phyloP scores from a whole-genome alignment of 2,888 invertebrate genomes.

The Torymus texanus region DNA sequence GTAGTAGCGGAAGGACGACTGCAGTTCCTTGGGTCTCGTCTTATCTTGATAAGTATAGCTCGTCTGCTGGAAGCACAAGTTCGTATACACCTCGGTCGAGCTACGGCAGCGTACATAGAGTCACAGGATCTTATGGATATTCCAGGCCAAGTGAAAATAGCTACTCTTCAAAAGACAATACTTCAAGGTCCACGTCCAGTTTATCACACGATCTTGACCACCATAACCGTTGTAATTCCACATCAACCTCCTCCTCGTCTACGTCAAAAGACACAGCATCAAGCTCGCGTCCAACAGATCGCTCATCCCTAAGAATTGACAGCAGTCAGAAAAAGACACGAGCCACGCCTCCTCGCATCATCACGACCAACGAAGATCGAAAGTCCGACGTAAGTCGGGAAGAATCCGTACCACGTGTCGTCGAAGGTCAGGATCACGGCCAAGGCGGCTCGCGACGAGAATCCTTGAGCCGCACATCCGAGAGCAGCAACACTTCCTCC shows the following conservation, averaged over 20 bases:
- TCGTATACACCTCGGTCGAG: conserved; percentile 45
- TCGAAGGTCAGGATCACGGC: conserved; percentile 61
- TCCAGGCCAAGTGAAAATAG: conserved; percentile 63
- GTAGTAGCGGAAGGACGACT: conserved; percentile 76
- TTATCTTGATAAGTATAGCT: conserved; percentile 76
- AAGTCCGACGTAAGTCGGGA: conserved; percentile 55
- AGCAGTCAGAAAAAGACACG: conserved; percentile 37
- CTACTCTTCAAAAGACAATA: conserved; percentile 52
- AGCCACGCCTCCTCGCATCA: too few relatives aligned
- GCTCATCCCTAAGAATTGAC: neutral
- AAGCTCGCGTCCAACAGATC: conserved; percentile 7
- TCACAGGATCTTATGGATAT: conserved; percentile 60
- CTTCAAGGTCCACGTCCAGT: neutral
- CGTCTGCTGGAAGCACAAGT: conserved; percentile 59
- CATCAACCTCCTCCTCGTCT: conserved; percentile 21
- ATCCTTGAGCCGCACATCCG: conserved; percentile 60
- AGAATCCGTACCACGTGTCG: conserved; percentile 58
- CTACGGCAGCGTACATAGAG: conserved; percentile 2
- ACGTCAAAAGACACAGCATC: conserved; percentile 5
- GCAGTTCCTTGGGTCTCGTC: conserved; percentile 80
- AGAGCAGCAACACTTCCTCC: conserved; percentile 59
- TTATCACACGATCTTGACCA: neutral
- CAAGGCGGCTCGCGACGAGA: conserved; percentile 60
- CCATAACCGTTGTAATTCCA: conserved; percentile 10
- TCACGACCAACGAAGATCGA: conserved; percentile 14